Evolutionary conservation across 1,140 invertebrate species (phyloP).

Genomic region (Bacillus rossius): DNA sequence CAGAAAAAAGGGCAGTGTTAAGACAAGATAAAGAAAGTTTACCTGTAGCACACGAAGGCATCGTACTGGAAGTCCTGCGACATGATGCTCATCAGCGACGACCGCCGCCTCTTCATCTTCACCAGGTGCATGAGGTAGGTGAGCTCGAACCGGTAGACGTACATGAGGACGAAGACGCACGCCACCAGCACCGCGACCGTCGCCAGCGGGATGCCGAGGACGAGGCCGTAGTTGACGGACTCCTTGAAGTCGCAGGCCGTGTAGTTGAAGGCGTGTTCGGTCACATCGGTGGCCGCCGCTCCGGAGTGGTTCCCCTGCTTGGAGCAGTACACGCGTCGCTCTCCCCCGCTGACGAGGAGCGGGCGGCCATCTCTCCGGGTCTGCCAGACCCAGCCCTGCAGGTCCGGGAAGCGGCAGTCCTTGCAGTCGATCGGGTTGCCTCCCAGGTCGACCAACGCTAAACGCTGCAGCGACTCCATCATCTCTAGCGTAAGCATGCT

Average conservation of each 20-base stretch:
- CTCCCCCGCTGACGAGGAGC: no score
- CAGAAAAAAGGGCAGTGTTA: no score
- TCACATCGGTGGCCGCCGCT: no score
- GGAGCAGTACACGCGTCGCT: no score
- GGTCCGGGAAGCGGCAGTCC: not conserved
- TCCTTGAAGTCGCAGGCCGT: no score
- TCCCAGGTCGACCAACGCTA: not conserved
- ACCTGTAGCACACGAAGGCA: constrained; percentile 6
- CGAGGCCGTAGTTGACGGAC: no score
- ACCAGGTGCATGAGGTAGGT: not conserved
- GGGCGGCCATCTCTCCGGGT: not conserved
- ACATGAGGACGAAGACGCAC: not conserved
- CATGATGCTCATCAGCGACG: not conserved
- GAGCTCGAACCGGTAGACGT: not conserved
- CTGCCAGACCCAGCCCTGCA: not conserved
- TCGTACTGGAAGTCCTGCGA: not conserved
- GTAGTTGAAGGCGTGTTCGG: no score
- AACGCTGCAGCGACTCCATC: not conserved
- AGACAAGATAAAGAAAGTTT: not conserved
- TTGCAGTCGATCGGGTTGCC: constrained; percentile 2
- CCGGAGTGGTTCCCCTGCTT: no score
- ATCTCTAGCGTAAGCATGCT: not conserved
- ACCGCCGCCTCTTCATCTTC: not conserved
- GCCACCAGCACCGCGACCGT: no score
- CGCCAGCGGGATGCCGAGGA: no score